phyloP scores from a whole-genome alignment of 2,888 invertebrate species.

The Andricus quercusramuli region DNA sequence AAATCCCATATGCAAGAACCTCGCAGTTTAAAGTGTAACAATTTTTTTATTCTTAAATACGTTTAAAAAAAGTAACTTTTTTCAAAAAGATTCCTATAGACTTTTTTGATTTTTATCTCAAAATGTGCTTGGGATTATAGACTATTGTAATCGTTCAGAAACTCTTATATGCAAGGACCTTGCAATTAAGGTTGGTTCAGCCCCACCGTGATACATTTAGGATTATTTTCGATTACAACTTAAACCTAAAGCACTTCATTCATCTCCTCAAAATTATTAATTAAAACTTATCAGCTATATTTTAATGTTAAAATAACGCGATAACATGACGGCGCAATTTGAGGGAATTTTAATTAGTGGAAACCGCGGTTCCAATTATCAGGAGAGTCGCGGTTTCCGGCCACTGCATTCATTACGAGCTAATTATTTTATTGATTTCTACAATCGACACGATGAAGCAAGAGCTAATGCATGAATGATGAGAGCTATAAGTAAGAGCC shows the following conservation, averaged over 20 bases:
- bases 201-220: too few species aligned
- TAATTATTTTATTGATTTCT: conserved; percentile 32
- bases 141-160: too few species aligned
- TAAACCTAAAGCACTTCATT: not conserved
- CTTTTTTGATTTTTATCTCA: too few species aligned
- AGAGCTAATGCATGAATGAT: conserved; percentile 1
- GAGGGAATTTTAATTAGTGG: conserved; percentile 3
- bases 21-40: too few species aligned
- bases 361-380: conserved; percentile 19
- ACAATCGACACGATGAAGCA: not conserved
- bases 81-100: too few species aligned
- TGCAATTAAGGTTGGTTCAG: too few species aligned
- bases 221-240: too few species aligned
- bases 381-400: not conserved
- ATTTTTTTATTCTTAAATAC: too few species aligned
- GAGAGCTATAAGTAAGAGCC: not conserved
- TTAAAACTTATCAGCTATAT: not conserved
- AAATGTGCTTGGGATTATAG: too few species aligned
- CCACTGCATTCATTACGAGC: not conserved
- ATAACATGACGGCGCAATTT: not conserved
- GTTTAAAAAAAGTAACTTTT: too few species aligned
- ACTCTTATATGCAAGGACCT: too few species aligned
- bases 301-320: not conserved
- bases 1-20: too few species aligned
- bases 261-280: not conserved